A percentile compares a stretch with the other conserved stretches of the same genome.
These are phyloP conservation scores for Brachyhypopomus gauderio DNA, from an alignment of 2,113 vertebrate species.

Conservation along the genomic window DNA sequence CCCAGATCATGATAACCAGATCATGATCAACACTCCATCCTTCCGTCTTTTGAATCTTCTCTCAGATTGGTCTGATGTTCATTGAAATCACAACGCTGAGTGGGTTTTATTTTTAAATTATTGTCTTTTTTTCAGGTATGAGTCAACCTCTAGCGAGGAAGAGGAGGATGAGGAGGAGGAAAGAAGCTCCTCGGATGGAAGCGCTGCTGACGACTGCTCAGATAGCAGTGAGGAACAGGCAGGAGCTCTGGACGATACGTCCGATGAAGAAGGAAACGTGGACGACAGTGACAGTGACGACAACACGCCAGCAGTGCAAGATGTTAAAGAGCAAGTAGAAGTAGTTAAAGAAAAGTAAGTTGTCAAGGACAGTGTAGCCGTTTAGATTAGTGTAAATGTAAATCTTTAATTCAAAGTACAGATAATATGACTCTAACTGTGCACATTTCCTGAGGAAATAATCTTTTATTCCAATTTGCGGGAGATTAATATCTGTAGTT, in stretches of 20 bases:
- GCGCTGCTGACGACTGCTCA: conserved; percentile 69
- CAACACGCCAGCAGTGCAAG: conserved; percentile 44
- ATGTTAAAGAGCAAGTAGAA: conserved; percentile 6
- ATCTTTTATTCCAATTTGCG: too few relatives aligned
- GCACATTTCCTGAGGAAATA: too few relatives aligned
- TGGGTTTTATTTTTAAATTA: background rate
- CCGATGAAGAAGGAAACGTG: conserved; percentile 77
- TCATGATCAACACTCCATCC: too few relatives aligned
- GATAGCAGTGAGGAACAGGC: conserved; percentile 81
- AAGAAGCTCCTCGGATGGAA: conserved; percentile 75
- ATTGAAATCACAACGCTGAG: too few relatives aligned
- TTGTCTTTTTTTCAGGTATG: conserved; percentile 77
- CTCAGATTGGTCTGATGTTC: too few relatives aligned
- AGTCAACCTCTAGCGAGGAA: conserved; percentile 87
- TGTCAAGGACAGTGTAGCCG: background rate
- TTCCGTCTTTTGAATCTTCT: too few relatives aligned
- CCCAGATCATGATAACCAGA: too few relatives aligned
- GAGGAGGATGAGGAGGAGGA: conserved; percentile 68
- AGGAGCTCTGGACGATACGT: conserved; percentile 73
- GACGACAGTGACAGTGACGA: conserved; percentile 67
- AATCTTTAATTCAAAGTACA: background rate
- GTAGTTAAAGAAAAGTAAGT: conserved; percentile 86
- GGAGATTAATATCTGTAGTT: too few relatives aligned
- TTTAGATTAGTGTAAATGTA: too few relatives aligned
- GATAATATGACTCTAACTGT: background rate